phyloP scores from a whole-genome alignment of 2,888 invertebrate genomes.

The Mycalesis mineus region DNA sequence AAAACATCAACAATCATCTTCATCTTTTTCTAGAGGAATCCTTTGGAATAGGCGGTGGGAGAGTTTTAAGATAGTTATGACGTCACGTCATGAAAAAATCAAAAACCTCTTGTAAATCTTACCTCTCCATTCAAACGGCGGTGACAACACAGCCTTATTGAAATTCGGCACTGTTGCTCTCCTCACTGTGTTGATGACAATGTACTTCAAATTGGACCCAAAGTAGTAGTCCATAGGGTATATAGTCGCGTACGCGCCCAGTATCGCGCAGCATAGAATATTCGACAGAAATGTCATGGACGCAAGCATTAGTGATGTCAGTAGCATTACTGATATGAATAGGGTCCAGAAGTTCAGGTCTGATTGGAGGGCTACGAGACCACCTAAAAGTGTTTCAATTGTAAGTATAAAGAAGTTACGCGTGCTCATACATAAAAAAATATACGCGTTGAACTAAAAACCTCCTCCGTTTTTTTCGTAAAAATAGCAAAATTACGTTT shows the following conservation, averaged over 20 bases:
- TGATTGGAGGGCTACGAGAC: conserved; percentile 58
- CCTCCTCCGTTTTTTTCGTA: too few relatives aligned
- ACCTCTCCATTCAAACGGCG: conserved; percentile 81
- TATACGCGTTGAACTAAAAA: too few relatives aligned
- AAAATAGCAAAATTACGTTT: too few relatives aligned
- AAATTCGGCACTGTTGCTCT: conserved; percentile 80
- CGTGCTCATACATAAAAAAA: too few relatives aligned
- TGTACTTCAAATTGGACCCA: conserved; percentile 82
- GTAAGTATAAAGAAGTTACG: too few relatives aligned
- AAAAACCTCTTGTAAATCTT: conserved; percentile 31
- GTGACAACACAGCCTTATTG: conserved; percentile 75
- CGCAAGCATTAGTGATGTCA: conserved; percentile 68
- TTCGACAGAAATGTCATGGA: conserved; percentile 74
- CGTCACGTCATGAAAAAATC: too few relatives aligned
- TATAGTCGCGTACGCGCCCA: conserved; percentile 81
- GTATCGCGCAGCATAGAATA: conserved; percentile 80
- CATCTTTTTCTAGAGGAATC: too few relatives aligned
- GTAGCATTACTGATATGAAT: conserved; percentile 72
- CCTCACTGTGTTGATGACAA: conserved; percentile 82
- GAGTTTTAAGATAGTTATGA: too few relatives aligned
- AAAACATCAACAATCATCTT: too few relatives aligned
- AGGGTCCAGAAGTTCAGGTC: conserved; percentile 81
- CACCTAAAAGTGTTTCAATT: conserved; percentile 56
- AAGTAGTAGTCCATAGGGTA: conserved; percentile 81
- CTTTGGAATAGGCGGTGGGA: too few relatives aligned